Evolutionary conservation across 2,888 invertebrate species (phyloP).

Genomic region (Gisinianus flammeolus): DNA sequence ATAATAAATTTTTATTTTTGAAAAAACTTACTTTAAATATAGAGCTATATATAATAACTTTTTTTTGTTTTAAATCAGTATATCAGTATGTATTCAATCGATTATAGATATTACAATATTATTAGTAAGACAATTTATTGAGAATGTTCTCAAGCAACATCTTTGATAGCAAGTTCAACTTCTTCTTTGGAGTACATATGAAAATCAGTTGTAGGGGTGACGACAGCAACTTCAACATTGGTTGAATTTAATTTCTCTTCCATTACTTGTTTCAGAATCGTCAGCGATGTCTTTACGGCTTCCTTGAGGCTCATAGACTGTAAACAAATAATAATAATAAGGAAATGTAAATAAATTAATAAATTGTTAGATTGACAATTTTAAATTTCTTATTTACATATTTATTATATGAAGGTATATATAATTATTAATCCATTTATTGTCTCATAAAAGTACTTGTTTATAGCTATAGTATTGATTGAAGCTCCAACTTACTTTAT

Average conservation of each 20-base stretch:
- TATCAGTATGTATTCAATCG: too few species aligned
- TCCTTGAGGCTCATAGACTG: slow-evolving; percentile 93
- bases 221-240: slow-evolving; percentile 96
- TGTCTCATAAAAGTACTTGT: too few species aligned
- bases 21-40: too few species aligned
- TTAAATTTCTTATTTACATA: too few species aligned
- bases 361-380: too few species aligned
- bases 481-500: slow-evolving; percentile 62
- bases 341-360: neutral
- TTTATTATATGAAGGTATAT: too few species aligned
- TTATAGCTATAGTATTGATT: neutral
- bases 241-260: slow-evolving; percentile 97
- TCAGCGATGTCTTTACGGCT: slow-evolving; percentile 87
- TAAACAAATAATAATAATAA: slow-evolving; percentile 59
- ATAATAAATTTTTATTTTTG: too few species aligned
- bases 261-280: slow-evolving; percentile 99
- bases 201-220: slow-evolving; percentile 82
- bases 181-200: slow-evolving; percentile 90
- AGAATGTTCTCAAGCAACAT: slow-evolving; percentile 33
- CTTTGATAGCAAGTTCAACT: slow-evolving; percentile 82
- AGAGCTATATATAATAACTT: too few species aligned
- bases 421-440: too few species aligned
- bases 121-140: neutral
- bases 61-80: too few species aligned
- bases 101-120: neutral